phyloP scores from a whole-genome alignment of 2,113 vertebrate genomes.

The Mola mola region DNA sequence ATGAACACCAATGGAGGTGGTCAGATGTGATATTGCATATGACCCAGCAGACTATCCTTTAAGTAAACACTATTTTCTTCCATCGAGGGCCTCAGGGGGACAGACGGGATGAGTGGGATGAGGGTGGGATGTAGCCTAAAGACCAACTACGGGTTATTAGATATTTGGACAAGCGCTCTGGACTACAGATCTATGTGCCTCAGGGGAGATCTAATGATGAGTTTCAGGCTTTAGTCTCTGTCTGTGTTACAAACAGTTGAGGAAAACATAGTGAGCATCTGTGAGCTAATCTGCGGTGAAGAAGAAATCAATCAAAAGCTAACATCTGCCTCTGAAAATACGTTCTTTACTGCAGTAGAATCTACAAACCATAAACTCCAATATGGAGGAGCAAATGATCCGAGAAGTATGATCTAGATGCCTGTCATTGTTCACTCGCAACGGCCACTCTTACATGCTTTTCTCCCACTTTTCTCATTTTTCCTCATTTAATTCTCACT shows the following conservation, averaged over 20 bases:
- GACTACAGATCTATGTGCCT: constrained; percentile 53
- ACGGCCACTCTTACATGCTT: constrained; percentile 37
- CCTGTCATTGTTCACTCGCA: constrained; percentile 59
- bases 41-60: constrained; percentile 40
- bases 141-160: constrained; percentile 73
- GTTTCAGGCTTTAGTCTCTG: constrained; percentile 59
- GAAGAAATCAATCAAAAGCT: constrained; percentile 65
- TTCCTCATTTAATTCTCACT: constrained; percentile 41
- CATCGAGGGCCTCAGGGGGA: constrained; percentile 36
- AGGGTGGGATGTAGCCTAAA: constrained; percentile 66
- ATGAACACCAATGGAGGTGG: constrained; percentile 39
- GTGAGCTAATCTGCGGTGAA: constrained; percentile 26
- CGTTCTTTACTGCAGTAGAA: constrained; percentile 55
- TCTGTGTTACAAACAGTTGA: constrained; percentile 54
- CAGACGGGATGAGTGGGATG: constrained; percentile 51
- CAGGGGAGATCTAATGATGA: constrained; percentile 52
- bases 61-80: constrained; percentile 57
- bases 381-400: constrained; percentile 65
- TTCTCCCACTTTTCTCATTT: constrained; percentile 22
- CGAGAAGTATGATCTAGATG: constrained; percentile 62
- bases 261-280: constrained; percentile 55
- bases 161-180: constrained; percentile 70
- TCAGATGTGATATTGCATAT: constrained; percentile 49
- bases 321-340: constrained; percentile 67
- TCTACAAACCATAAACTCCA: constrained; percentile 68